phyloP scores from a whole-genome alignment of 2,888 invertebrate species.

The Cerastis leucographa region DNA sequence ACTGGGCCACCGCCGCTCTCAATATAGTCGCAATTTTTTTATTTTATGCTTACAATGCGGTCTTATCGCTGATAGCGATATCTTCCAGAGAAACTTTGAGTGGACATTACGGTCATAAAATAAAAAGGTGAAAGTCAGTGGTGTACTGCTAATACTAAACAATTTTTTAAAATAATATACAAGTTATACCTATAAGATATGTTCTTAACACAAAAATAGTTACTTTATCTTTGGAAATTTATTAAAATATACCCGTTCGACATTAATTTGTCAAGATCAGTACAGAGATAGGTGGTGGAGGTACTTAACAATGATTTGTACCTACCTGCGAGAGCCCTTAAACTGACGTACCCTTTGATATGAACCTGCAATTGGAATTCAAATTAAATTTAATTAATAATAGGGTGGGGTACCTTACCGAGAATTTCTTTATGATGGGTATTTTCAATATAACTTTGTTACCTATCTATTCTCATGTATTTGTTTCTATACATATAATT shows the following conservation, averaged over 20 bases:
- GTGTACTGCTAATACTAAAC: no score
- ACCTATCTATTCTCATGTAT: background rate
- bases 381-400: constrained; percentile 74
- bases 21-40: no score
- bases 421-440: constrained; percentile 55
- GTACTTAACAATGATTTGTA: constrained; percentile 65
- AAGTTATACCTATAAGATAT: background rate
- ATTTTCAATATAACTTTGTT: constrained; percentile 30
- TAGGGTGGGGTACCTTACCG: constrained; percentile 50
- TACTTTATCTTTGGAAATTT: constrained; percentile 33
- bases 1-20: no score
- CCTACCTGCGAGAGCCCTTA: constrained; percentile 65
- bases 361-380: constrained; percentile 71
- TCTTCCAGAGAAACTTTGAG: no score
- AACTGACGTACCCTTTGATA: constrained; percentile 71
- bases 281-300: constrained; percentile 48
- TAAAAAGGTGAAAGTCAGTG: no score
- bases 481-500: no score
- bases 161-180: no score
- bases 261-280: constrained; percentile 68
- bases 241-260: constrained; percentile 45
- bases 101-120: no score
- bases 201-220: background rate
- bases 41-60: no score
- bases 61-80: no score